These are phyloP conservation scores for Tholera decimalis DNA, from an alignment of 2,888 invertebrate genomes.

Conservation along the genomic window DNA sequence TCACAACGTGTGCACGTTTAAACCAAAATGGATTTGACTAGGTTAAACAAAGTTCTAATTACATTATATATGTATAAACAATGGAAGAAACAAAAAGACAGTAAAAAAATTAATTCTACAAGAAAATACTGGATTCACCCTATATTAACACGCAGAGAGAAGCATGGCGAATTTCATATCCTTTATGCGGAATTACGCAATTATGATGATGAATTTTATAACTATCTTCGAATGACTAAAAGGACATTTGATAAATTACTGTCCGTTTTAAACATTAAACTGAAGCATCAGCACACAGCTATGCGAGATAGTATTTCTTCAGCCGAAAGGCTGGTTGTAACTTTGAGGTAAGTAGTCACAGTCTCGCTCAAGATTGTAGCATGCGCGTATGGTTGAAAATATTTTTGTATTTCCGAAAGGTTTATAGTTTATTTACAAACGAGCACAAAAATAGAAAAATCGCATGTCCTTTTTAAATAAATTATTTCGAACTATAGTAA, in stretches of 20 bases:
- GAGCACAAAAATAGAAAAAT: conserved; percentile 36
- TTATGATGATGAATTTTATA: conserved; percentile 33
- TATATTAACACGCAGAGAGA: conserved; percentile 36
- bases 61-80: conserved; percentile 34
- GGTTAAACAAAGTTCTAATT: conserved; percentile 33
- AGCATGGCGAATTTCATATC: conserved; percentile 40
- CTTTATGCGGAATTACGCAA: conserved; percentile 13
- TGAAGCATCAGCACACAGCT: conserved; percentile 26
- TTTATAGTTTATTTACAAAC: conserved; percentile 35
- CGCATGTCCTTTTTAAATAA: conserved; percentile 40
- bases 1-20: conserved; percentile 15
- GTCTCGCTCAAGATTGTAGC: no score
- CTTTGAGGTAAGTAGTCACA: conserved; percentile 31
- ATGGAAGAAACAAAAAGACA: conserved; percentile 39
- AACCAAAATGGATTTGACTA: conserved; percentile 30
- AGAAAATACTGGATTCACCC: conserved; percentile 36
- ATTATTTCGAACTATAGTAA: conserved; percentile 41
- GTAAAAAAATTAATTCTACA: conserved; percentile 34
- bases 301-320: conserved; percentile 29
- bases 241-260: conserved; percentile 20
- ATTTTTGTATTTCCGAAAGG: conserved; percentile 34
- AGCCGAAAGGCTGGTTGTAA: conserved; percentile 31
- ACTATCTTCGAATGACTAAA: conserved; percentile 32
- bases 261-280: conserved; percentile 28
- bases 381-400: conserved; percentile 33